These are phyloP conservation scores for Pteropus alecto DNA, from an alignment of 2,113 vertebrate species.

Conservation along the genomic window DNA sequence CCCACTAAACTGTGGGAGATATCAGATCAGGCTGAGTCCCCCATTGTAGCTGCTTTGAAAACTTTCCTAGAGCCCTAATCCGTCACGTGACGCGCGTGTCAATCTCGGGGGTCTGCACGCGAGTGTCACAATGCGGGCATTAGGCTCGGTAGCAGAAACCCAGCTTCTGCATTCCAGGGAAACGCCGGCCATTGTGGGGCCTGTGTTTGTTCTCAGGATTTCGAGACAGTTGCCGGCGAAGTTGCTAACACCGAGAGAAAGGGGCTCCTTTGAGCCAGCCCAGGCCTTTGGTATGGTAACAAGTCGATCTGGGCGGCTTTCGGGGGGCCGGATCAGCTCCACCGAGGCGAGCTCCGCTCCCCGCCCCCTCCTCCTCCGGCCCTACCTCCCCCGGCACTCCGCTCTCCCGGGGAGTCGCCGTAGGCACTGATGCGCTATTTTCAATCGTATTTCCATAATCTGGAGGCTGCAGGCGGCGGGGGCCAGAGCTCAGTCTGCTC, in stretches of 20 bases:
- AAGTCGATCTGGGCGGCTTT: slow-evolving; percentile 78
- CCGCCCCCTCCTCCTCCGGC: neutral
- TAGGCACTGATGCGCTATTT: slow-evolving; percentile 42
- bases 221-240: slow-evolving; percentile 84
- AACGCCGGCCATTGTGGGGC: slow-evolving; percentile 81
- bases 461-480: slow-evolving; percentile 1
- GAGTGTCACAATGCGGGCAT: slow-evolving; percentile 88
- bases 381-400: neutral
- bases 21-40: slow-evolving; percentile 66
- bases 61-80: slow-evolving; percentile 76
- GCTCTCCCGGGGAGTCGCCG: slow-evolving; percentile 66
- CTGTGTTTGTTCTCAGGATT: slow-evolving; percentile 87
- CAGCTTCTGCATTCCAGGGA: slow-evolving; percentile 85
- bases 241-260: slow-evolving; percentile 77
- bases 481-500: slow-evolving; percentile 80
- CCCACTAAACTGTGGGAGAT: slow-evolving; percentile 71
- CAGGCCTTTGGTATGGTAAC: slow-evolving; percentile 88
- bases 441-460: slow-evolving; percentile 67
- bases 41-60: slow-evolving; percentile 80
- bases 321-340: slow-evolving; percentile 78
- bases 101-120: slow-evolving; percentile 87
- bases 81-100: slow-evolving; percentile 89
- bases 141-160: slow-evolving; percentile 81
- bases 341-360: neutral
- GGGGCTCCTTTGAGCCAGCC: slow-evolving; percentile 74